A percentile compares a stretch with the other conserved stretches of the same genome.
These are phyloP conservation scores for Manis pentadactyla DNA, from an alignment of 2,797 vertebrate species.

Conservation along the genomic window DNA sequence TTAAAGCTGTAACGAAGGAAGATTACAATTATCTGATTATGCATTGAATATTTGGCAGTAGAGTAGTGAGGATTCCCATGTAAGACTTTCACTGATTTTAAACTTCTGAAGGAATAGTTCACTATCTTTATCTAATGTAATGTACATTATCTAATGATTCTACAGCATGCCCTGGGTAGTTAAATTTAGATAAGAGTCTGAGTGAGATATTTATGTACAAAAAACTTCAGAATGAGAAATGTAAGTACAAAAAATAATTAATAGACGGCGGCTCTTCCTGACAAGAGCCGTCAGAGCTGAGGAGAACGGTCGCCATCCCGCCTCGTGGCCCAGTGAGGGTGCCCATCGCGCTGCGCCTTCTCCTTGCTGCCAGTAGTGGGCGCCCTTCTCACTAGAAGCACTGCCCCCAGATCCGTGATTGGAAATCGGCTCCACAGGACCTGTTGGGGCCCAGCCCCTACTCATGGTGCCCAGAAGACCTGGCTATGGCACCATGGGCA, in stretches of 20 bases:
- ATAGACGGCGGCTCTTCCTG: background rate
- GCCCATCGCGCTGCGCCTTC: background rate
- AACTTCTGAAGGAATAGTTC: background rate
- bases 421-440: constrained; percentile 99
- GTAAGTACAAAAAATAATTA: constrained; percentile 24
- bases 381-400: constrained; percentile 78
- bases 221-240: constrained; percentile 13
- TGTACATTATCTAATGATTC: background rate
- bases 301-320: background rate
- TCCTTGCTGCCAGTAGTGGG: constrained; percentile 55
- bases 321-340: constrained; percentile 52
- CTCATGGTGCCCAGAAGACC: constrained; percentile 96
- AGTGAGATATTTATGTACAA: background rate
- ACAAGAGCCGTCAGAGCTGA: background rate
- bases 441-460: constrained; percentile 96
- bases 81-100: background rate
- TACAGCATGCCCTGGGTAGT: background rate
- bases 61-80: background rate
- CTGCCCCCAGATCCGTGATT: constrained; percentile 95
- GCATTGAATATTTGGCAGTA: background rate
- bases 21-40: background rate
- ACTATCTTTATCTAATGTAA: background rate
- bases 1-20: background rate
- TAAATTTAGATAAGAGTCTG: constrained; percentile 39
- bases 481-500: constrained; percentile 98